Conservation (phyloP, 2,888 invertebrate species). For the Elysia crispata region DNA sequence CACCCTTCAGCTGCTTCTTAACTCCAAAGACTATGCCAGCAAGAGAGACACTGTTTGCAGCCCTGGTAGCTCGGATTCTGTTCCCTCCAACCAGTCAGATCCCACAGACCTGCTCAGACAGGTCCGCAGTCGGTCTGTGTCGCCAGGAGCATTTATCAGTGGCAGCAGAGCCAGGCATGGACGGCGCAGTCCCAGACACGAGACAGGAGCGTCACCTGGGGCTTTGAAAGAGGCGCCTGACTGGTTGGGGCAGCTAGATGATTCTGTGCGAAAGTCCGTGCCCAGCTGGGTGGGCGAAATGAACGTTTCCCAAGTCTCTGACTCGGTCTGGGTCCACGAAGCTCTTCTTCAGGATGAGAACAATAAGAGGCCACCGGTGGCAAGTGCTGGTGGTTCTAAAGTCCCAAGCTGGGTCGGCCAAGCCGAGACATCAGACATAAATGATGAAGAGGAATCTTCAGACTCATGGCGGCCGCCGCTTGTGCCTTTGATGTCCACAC, state of each 20-base stretch:
- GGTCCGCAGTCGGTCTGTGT: slow-evolving; percentile 42
- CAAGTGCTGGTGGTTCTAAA: too few relatives aligned
- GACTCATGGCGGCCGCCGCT: background rate
- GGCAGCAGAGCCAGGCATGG: too few relatives aligned
- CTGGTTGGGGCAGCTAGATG: slow-evolving; percentile 61
- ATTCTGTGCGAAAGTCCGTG: slow-evolving; percentile 55
- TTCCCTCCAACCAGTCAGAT: slow-evolving; percentile 40
- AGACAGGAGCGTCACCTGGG: too few relatives aligned
- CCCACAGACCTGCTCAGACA: slow-evolving; percentile 22
- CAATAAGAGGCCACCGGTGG: background rate
- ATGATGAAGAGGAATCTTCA: background rate
- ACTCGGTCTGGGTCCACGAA: slow-evolving; percentile 35
- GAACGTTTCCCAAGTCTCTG: slow-evolving; percentile 39
- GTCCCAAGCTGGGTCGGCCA: slow-evolving; percentile 31
- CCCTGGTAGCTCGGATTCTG: slow-evolving; percentile 30
- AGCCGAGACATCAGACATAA: slow-evolving; percentile 15
- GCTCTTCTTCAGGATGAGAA: background rate
- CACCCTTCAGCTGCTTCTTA: too few relatives aligned
- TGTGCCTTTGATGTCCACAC: background rate
- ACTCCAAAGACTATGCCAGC: background rate
- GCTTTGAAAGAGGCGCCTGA: slow-evolving; percentile 57
- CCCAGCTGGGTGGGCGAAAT: slow-evolving; percentile 64
- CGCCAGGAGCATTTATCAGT: too few relatives aligned
- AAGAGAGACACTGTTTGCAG: background rate
- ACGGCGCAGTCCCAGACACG: too few relatives aligned